Evolutionary conservation across 1,140 invertebrate species (phyloP), one percentile per base, ranked within the genome.

Genomic region (Wasmannia auropunctata): DNA sequence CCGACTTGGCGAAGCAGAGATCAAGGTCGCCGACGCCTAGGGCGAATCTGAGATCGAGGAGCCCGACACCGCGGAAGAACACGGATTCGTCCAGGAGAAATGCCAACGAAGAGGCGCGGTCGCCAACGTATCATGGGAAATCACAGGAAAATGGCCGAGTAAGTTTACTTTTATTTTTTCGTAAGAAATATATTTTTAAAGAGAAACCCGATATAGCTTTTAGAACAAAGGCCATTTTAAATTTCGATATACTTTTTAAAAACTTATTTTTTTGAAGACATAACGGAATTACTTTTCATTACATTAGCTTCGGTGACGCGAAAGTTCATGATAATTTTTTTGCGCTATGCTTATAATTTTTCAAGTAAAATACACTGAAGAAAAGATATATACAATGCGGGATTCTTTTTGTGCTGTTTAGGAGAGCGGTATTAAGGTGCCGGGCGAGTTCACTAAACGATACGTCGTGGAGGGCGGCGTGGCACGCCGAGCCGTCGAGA

Each of bases 21-120:
- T 93, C 93, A 43, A 91, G 91, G 92, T 96, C 95, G 56, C 95
- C 95, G 14, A 96, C 93, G 14, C 93, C 93, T 10, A 94, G 93
- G 85, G 86, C 92, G 11, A 91, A 70, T 56, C 28, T 88, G 8
- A 85, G 92, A 72, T 90, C 91, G 14, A 88, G 85, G 80, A 93
- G 92, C 22, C 93, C 93, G 8, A 92, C 92, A 2, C 85, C 84
- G 46, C 93, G 93, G 3, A 93, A 8, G 84, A 90, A 91, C 51
- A 2, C 22, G 69, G 91, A 93, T 28, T 87, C 92, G 56, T 80
- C 88, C 11, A 88, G 81, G 51, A 93, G 89, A 37, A 88, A 75
- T 3, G 74, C 83, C 34, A 86, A 92, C 72, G 89, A 94, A 37
- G 91, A 94, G 81, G 88, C 90, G 37, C 90, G 92, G 7, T 91